A percentile compares a stretch with the other conserved stretches of the same genome.
Evolutionary conservation across 1,140 invertebrate species (phyloP).

Genomic region (Pemphigus obesinymphae): DNA sequence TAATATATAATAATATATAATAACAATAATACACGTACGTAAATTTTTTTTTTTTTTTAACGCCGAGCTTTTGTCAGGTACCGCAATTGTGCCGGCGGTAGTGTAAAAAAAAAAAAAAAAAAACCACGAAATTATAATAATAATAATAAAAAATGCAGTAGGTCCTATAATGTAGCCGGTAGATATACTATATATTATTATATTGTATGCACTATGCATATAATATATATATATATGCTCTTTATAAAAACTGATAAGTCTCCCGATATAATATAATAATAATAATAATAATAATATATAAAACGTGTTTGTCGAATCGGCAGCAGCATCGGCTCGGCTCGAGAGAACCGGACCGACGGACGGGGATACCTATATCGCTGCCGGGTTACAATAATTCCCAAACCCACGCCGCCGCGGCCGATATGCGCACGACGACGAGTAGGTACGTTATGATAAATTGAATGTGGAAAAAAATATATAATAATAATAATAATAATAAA

Average conservation of each 20-base stretch:
- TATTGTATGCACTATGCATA: background rate
- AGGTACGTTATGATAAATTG: constrained; percentile 37
- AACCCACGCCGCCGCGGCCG: constrained; percentile 22
- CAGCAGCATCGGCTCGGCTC: background rate
- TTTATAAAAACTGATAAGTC: constrained; percentile 4
- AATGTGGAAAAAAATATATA: constrained; percentile 2
- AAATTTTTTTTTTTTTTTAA: background rate
- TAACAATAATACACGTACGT: background rate
- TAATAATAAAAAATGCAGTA: background rate
- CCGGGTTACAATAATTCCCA: constrained; percentile 37
- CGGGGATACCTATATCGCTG: constrained; percentile 36
- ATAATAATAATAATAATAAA: constrained; percentile 21
- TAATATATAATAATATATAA: too few relatives aligned
- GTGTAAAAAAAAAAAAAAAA: background rate
- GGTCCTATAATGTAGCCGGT: too few relatives aligned
- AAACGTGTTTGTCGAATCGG: constrained; percentile 34
- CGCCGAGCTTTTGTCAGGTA: constrained; percentile 1
- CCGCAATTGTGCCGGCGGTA: background rate
- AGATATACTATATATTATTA: too few relatives aligned
- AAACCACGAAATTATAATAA: background rate
- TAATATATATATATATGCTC: background rate
- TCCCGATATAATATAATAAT: constrained; percentile 17
- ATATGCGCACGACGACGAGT: background rate
- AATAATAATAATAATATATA: too few relatives aligned
- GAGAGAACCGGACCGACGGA: constrained; percentile 14